These are phyloP conservation scores for Pangasius djambal DNA, from an alignment of 2,797 vertebrate genomes.

Conservation along the genomic window DNA sequence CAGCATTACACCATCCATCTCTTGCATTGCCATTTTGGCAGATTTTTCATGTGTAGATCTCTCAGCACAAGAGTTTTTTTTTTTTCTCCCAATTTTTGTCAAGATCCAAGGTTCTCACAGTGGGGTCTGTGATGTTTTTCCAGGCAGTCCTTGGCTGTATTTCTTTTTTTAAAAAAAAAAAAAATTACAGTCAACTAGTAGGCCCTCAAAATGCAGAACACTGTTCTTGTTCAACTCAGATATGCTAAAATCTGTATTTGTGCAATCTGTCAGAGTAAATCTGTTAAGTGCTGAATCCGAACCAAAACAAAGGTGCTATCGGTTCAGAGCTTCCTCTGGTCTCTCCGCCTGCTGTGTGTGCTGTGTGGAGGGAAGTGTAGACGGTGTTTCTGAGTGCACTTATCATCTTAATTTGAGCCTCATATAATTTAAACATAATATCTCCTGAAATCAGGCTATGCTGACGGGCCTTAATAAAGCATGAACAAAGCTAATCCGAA, in stretches of 20 bases:
- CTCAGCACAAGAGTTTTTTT: background rate
- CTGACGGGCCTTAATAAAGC: constrained; percentile 53
- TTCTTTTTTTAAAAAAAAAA: too few relatives aligned
- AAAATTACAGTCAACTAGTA: background rate
- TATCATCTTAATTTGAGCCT: constrained; percentile 40
- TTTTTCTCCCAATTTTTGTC: background rate
- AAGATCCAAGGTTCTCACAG: background rate
- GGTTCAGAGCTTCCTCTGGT: constrained; percentile 45
- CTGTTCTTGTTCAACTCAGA: background rate
- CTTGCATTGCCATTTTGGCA: background rate
- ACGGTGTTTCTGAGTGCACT: background rate
- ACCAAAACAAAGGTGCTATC: constrained; percentile 23
- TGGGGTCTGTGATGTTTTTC: background rate
- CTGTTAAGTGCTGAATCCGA: constrained; percentile 30
- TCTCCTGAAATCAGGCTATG: constrained; percentile 48
- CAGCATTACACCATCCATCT: background rate
- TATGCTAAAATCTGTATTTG: background rate
- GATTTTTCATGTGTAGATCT: background rate
- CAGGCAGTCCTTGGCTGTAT: too few relatives aligned
- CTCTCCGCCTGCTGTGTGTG: constrained; percentile 2
- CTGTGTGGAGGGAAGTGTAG: background rate
- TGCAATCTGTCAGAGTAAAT: background rate
- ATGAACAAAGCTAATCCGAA: constrained; percentile 50
- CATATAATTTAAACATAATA: constrained; percentile 51
- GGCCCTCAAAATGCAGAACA: background rate